phyloP scores from a whole-genome alignment of 2,113 vertebrate genomes.

The Gobio gobio region DNA sequence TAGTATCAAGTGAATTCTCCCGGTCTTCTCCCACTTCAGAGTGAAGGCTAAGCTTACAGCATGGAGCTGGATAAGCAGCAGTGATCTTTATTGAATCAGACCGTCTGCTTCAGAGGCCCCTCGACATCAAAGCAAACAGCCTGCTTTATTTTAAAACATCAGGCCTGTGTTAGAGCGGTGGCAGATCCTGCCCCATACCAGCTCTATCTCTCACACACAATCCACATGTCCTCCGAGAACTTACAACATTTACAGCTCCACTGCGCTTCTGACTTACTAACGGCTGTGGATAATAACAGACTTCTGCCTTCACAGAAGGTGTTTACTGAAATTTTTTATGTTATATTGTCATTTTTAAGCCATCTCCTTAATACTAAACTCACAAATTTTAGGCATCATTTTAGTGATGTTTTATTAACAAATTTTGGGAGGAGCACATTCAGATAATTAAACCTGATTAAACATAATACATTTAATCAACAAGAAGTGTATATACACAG shows the following conservation, averaged over 20 bases:
- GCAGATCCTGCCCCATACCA: slow-evolving; percentile 64
- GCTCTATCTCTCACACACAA: slow-evolving; percentile 46
- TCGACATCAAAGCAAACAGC: slow-evolving; percentile 76
- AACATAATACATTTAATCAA: too few relatives aligned
- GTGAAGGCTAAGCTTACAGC: slow-evolving; percentile 77
- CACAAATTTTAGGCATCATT: neutral
- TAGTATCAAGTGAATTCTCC: slow-evolving; percentile 11
- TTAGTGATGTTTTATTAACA: neutral
- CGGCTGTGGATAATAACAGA: neutral
- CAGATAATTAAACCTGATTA: too few relatives aligned
- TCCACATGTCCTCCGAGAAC: slow-evolving; percentile 64
- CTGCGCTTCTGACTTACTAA: slow-evolving; percentile 19
- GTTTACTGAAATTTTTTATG: neutral
- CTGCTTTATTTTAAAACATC: slow-evolving; percentile 73
- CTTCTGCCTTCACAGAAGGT: neutral
- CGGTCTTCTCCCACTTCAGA: slow-evolving; percentile 26
- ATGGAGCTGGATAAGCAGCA: slow-evolving; percentile 64
- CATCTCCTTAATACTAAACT: neutral
- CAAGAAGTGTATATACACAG: too few relatives aligned
- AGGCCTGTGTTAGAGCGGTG: slow-evolving; percentile 74
- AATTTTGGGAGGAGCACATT: too few relatives aligned
- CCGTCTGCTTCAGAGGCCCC: slow-evolving; percentile 74
- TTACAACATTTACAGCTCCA: slow-evolving; percentile 57
- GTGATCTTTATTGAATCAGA: slow-evolving; percentile 78
- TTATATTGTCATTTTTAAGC: neutral